phyloP scores from a whole-genome alignment of 2,113 vertebrate species.

The Prinia subflava region DNA sequence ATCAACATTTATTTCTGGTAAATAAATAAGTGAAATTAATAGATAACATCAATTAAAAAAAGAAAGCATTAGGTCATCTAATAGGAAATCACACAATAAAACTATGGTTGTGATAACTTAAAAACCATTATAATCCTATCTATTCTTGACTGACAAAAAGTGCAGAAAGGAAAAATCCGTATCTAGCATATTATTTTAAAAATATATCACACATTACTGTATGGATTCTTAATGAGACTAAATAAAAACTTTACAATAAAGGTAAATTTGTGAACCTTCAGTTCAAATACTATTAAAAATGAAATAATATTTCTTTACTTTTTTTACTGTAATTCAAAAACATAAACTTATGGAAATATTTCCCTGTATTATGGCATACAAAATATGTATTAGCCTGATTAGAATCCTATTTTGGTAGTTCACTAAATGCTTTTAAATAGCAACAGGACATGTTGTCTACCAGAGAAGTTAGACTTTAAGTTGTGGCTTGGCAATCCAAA shows the following conservation, averaged over 20 bases:
- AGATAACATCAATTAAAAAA: not conserved
- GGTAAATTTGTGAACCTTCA: not conserved
- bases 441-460: not conserved
- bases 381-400: not conserved
- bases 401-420: not conserved
- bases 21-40: not conserved
- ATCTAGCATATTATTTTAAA: not conserved
- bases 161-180: not conserved
- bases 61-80: not conserved
- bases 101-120: not conserved
- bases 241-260: not conserved
- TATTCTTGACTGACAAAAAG: not conserved
- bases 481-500: not conserved
- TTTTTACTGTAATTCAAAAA: not conserved
- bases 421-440: not conserved
- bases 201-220: not conserved
- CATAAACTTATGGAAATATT: not conserved
- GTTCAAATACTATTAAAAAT: not conserved
- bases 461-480: not conserved
- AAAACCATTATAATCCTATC: not conserved
- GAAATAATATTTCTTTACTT: not conserved
- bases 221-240: not conserved
- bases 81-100: not conserved
- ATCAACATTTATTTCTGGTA: not conserved
- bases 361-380: not conserved